Conservation (phyloP, 2,888 invertebrate species). For the Parthenolecanium corni region DNA sequence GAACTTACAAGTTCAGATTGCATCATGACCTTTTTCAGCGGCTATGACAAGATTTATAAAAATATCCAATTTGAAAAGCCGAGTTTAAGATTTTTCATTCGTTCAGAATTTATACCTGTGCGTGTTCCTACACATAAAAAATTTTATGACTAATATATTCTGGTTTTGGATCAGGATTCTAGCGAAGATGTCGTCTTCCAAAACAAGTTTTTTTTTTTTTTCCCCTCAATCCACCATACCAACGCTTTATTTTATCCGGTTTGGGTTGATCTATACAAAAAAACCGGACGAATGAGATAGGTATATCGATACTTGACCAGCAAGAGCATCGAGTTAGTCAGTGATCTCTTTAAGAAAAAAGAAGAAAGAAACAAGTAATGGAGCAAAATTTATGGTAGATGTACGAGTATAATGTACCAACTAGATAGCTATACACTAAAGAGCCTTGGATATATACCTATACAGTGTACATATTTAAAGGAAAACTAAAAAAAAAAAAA, state of each 20-base stretch:
- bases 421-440: conserved; percentile 7
- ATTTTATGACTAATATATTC: too few relatives aligned
- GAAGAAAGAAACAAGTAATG: conserved; percentile 5
- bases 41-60: too few relatives aligned
- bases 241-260: not conserved
- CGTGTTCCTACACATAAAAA: too few relatives aligned
- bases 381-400: conserved; percentile 19
- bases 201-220: too few relatives aligned
- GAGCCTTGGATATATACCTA: conserved; percentile 10
- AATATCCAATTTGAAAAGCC: too few relatives aligned
- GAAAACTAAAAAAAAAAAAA: not conserved
- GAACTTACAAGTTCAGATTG: too few relatives aligned
- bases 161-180: too few relatives aligned
- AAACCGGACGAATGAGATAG: conserved; percentile 25
- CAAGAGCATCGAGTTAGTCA: conserved; percentile 13
- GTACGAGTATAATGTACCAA: conserved; percentile 20
- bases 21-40: too few relatives aligned
- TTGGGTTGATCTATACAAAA: not conserved
- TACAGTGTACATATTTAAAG: conserved; percentile 1
- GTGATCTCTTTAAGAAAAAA: not conserved
- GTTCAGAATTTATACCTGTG: too few relatives aligned
- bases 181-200: too few relatives aligned
- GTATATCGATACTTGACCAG: conserved; percentile 17
- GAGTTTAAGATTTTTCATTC: too few relatives aligned
- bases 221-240: too few relatives aligned